phyloP scores from a whole-genome alignment of 2,113 vertebrate genomes.

The Indri indri region DNA sequence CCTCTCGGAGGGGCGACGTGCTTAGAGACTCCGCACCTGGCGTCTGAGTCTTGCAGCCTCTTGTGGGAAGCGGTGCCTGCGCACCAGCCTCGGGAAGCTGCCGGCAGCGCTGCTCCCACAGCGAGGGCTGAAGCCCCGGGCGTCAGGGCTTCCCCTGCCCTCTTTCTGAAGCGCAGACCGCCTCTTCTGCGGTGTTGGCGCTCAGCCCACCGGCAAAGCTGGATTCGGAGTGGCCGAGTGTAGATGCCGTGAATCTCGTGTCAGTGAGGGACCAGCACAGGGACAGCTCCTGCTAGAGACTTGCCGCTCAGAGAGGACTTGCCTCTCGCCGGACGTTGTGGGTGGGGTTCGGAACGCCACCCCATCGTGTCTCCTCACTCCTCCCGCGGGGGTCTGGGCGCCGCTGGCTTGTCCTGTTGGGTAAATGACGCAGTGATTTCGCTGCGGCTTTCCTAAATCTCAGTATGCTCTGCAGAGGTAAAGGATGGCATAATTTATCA shows the following conservation, averaged over 20 bases:
- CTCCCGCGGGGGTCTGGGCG: rapidly evolving
- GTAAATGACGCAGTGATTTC: conserved; percentile 43
- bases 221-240: neutral
- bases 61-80: neutral
- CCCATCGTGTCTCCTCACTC: rapidly evolving
- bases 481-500: conserved; percentile 84
- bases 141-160: rapidly evolving
- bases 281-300: rapidly evolving
- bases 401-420: rapidly evolving
- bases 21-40: rapidly evolving
- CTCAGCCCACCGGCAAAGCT: neutral
- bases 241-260: rapidly evolving
- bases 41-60: neutral
- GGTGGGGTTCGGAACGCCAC: rapidly evolving
- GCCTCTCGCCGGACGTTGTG: rapidly evolving
- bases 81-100: neutral
- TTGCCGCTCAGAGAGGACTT: rapidly evolving
- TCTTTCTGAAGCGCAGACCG: neutral
- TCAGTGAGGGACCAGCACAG: rapidly evolving
- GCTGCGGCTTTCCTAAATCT: conserved; percentile 71
- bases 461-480: conserved; percentile 74
- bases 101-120: rapidly evolving
- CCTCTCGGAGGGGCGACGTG: neutral
- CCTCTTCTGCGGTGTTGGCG: neutral
- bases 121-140: rapidly evolving